A percentile compares a stretch with the other conserved stretches of the same genome.
These are phyloP conservation scores for Mus spretus DNA, from an alignment of 2,797 vertebrate species.

Conservation along the genomic window DNA sequence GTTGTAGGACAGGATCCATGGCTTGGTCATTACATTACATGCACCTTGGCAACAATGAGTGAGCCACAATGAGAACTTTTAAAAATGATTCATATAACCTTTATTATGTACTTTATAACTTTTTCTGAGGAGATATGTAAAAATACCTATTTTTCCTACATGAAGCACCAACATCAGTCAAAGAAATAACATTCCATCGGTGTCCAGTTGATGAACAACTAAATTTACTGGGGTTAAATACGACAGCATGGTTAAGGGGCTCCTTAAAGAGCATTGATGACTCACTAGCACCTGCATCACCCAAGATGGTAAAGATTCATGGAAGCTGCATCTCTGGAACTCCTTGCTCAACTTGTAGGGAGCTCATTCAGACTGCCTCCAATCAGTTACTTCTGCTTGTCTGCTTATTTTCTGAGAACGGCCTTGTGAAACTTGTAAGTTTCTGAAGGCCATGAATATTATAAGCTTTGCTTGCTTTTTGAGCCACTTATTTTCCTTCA, in stretches of 20 bases:
- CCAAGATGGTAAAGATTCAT: neutral
- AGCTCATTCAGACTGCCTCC: neutral
- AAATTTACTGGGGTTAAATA: neutral
- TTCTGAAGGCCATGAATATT: neutral
- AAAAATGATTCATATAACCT: neutral
- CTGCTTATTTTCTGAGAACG: neutral
- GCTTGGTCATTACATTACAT: neutral
- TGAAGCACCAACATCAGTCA: neutral
- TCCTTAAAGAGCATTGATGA: neutral
- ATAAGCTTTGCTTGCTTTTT: neutral
- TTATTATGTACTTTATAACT: neutral
- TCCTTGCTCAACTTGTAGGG: neutral
- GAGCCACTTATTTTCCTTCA: neutral
- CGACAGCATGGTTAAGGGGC: neutral
- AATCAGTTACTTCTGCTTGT: neutral
- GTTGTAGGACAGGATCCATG: neutral
- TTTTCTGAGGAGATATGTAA: neutral
- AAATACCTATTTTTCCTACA: neutral
- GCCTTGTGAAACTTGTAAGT: neutral
- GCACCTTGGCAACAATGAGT: neutral
- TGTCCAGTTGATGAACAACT: neutral
- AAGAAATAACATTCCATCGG: neutral
- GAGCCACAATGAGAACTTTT: neutral
- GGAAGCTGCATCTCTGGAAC: no score
- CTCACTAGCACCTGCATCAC: neutral